Evolutionary conservation across 2,888 invertebrate genomes (phyloP), one percentile per base, ranked within the genome.

Genomic region (Syrphus vitripennis): DNA sequence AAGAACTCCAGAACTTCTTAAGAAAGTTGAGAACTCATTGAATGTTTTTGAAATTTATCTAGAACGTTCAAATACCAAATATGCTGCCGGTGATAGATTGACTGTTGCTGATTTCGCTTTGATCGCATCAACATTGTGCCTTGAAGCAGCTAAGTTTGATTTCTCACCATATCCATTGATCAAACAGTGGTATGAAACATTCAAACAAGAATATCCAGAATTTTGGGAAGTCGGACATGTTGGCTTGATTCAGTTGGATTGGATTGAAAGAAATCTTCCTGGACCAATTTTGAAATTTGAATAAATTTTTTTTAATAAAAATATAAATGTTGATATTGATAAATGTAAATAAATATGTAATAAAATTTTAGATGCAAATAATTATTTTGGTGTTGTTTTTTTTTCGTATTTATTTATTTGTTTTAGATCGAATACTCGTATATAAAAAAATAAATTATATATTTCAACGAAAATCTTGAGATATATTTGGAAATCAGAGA

Each of bases 61-160:
- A 69, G 90, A 93, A 84, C 93, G 94, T n/a, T 91, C 93, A 67
- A 95, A 94, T 2, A 94, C 94, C 0, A 94, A 93, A 89, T 95
- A 95, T 90, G 95, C 94, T 1, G 96, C 96, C 12, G 94, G 94
- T 72, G 94, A 95, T 89, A 92, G 94, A 88, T 89, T 96, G 65
- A 96, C 96, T 5, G 96, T 97, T 88, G 96, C 96, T 0, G 96
- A 96, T 92, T 95, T 96, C 88, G 95, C 94, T 34, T 92, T 96
- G 14, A 92, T 96, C 65, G 94, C 95, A 70, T 94, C 96, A 0
- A 96, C 95, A 95, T 90, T 61, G 7, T 61, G 61, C 16, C 40
- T 61, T 7, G 61, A 61, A 5, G 4, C 61, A 16, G 40, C 24
- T 4, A 61, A 61, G 10, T 61, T 61, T 26, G 61, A 61, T 26